Conservation (phyloP, 2,113 vertebrate species). For the Asarcornis scutulata region DNA sequence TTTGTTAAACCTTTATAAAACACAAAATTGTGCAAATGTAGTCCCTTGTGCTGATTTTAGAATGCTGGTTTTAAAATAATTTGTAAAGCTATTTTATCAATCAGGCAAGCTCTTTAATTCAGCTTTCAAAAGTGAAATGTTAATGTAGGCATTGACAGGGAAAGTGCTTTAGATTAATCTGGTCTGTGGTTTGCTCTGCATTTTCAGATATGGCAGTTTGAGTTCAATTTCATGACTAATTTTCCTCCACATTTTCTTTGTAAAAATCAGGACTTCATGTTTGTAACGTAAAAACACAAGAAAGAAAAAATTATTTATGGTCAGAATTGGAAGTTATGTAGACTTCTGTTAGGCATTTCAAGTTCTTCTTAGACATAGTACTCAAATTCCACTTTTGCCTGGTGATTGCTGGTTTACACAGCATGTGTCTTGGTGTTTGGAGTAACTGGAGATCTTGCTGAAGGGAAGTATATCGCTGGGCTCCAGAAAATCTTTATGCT, state of each 20-base stretch:
- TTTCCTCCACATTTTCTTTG: neutral
- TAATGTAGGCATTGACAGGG: neutral
- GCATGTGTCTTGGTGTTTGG: neutral
- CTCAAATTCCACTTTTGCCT: neutral
- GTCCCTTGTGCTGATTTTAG: neutral
- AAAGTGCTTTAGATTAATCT: neutral
- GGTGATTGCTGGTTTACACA: neutral
- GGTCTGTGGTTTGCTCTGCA: neutral
- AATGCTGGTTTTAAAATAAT: neutral
- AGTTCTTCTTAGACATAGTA: neutral
- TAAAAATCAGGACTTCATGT: neutral
- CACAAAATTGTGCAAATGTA: neutral
- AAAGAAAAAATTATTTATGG: neutral
- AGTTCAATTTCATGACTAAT: neutral
- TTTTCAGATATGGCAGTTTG: neutral
- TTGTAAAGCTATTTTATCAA: neutral
- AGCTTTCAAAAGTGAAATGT: neutral
- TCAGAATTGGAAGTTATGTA: neutral
- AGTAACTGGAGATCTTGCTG: neutral
- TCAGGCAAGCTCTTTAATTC: slow-evolving; percentile 2
- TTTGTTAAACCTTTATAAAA: neutral
- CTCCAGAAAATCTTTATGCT: neutral
- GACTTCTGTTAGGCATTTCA: neutral
- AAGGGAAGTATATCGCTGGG: neutral
- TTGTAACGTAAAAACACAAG: neutral